These are phyloP conservation scores for Hydrochoerus hydrochaeris DNA, from an alignment of 2,113 vertebrate genomes.

Conservation along the genomic window DNA sequence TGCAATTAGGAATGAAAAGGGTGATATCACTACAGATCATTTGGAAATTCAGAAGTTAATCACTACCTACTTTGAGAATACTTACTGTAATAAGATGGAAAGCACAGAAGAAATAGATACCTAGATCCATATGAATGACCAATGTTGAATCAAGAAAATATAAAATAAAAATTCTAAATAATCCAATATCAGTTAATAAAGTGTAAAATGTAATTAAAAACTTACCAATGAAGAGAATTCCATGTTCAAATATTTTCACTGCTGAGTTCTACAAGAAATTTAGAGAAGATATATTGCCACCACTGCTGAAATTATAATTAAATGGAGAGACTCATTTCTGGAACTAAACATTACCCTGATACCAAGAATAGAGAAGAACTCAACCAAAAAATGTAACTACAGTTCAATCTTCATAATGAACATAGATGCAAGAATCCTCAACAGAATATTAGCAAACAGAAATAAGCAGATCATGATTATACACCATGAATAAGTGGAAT, in stretches of 20 bases:
- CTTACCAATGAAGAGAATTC: background rate
- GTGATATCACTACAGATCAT: background rate
- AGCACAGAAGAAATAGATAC: background rate
- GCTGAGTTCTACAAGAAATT: background rate
- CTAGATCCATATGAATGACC: background rate
- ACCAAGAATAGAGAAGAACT: background rate
- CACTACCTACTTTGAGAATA: background rate
- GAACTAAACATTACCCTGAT: background rate
- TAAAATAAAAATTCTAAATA: background rate
- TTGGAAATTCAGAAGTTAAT: background rate
- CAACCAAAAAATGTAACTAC: background rate
- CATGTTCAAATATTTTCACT: background rate
- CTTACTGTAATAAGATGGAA: too few species aligned
- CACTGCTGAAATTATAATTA: background rate
- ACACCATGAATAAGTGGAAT: background rate
- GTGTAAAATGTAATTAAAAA: background rate
- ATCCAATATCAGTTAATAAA: background rate
- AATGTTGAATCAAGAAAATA: background rate
- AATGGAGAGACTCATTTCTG: background rate
- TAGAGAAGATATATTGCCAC: background rate
- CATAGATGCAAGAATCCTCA: background rate
- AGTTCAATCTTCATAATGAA: background rate
- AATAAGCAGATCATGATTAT: background rate
- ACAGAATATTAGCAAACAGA: background rate
- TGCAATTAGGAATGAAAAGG: background rate